Percentiles rank a stretch among this genome's conserved stretches.
phyloP scores from a whole-genome alignment of 2,888 invertebrate species.

The Drosophila limbata region DNA sequence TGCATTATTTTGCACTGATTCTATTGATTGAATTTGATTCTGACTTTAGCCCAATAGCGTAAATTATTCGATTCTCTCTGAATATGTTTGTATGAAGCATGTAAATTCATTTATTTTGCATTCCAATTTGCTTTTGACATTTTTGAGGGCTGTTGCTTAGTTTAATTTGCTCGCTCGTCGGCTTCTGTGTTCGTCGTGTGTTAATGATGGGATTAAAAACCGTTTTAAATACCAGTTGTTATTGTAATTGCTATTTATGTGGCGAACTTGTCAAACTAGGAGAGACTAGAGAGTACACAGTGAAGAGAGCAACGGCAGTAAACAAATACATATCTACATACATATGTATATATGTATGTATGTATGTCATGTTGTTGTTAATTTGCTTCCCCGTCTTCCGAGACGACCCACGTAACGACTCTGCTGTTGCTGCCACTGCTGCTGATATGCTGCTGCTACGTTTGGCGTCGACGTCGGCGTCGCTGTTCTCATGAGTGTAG shows the following conservation, averaged over 20 bases:
- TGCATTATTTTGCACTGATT: too few species aligned
- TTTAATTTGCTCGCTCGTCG: conserved; percentile 14
- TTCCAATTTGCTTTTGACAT: conserved; percentile 7
- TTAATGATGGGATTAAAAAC: conserved; percentile 61
- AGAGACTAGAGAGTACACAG: conserved; percentile 29
- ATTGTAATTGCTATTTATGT: conserved; percentile 67
- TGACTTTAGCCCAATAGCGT: too few species aligned
- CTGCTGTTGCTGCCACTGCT: conserved; percentile 18
- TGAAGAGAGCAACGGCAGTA: conserved; percentile 23
- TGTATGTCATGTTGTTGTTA: conserved; percentile 29
- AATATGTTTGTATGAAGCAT: too few species aligned
- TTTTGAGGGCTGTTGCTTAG: conserved; percentile 29
- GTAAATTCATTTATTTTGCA: not conserved
- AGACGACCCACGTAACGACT: conserved; percentile 24
- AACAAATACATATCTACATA: conserved; percentile 6
- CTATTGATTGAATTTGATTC: too few species aligned
- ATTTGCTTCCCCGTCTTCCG: conserved; percentile 23
- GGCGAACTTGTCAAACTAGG: conserved; percentile 34
- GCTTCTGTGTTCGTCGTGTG: conserved; percentile 25
- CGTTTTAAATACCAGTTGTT: conserved; percentile 72
- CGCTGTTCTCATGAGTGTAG: conserved; percentile 58
- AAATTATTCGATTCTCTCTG: too few species aligned
- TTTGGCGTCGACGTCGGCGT: conserved; percentile 28
- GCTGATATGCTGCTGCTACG: conserved; percentile 57
- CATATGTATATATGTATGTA: too few species aligned